Conservation (phyloP, 2,113 vertebrate species). For the Rhynchopsitta pachyrhyncha region DNA sequence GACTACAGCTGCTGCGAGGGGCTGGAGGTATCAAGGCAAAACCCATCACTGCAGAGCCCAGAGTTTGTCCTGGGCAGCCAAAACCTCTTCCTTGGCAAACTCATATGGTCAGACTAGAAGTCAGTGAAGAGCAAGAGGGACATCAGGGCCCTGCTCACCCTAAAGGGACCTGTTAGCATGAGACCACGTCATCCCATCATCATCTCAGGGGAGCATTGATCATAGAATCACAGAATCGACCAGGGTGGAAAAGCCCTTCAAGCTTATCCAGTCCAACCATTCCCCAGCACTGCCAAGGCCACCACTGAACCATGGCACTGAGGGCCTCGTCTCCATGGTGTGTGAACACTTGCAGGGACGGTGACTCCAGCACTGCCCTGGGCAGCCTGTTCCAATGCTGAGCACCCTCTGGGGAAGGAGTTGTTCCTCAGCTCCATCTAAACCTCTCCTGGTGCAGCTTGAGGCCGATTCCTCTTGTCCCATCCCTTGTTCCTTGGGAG, state of each 20-base stretch:
- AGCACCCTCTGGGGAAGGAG: no score
- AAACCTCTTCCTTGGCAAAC: not conserved
- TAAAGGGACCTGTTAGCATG: accelerated
- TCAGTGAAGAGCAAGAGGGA: not conserved
- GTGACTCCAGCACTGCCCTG: not conserved
- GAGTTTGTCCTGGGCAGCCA: not conserved
- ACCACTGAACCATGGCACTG: not conserved
- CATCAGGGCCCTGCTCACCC: not conserved
- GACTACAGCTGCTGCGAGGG: not conserved
- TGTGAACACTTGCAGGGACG: not conserved
- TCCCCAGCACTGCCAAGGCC: not conserved
- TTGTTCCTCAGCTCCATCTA: no score
- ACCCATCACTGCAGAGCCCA: not conserved
- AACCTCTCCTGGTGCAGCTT: no score
- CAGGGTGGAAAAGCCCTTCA: not conserved
- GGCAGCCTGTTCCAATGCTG: no score
- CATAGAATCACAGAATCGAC: not conserved
- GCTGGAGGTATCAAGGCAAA: not conserved
- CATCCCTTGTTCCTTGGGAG: not conserved
- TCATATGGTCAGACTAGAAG: not conserved
- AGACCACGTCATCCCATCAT: not conserved
- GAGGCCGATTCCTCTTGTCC: no score
- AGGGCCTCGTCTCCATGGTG: not conserved
- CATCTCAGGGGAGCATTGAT: not conserved
- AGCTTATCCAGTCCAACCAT: not conserved